Evolutionary conservation across 2,797 vertebrate genomes (phyloP), one percentile per base, ranked within the genome.

Genomic region (Cyclura pinguis): DNA sequence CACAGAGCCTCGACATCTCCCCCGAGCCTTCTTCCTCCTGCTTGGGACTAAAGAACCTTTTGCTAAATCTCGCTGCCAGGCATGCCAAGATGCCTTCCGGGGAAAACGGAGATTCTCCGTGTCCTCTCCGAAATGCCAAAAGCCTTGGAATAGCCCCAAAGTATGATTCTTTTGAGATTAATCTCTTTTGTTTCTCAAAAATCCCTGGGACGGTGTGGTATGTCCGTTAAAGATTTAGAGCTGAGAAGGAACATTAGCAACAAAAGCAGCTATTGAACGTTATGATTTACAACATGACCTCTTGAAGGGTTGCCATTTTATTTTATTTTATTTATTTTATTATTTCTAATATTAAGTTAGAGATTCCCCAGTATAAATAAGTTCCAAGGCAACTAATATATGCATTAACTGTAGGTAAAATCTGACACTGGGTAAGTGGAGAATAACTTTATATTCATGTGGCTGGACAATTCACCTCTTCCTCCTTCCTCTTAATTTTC

Each of bases 181-280:
- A 77, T 67, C 18, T 6, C 10, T 0, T 85, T 35, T 52, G 10
- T 64, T 50, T 29, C 29, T 6, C 2, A 9, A 32, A 6, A 4
- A 0, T 74, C n/a, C 85, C 73, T 55, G 0, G 16, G 62, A 83
- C 18, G 0, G 27, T 9, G 1, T 78, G 22, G 24, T 8, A 47
- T 6, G 0, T 1, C 2, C 50, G 9, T 73, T 6, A 22, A 90
- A 89, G 92, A 85, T 80, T 8, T 88, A 47, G 47, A 80, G 84
- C 3, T 72, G 69, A 22, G 55, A n/a, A 80, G 64, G 78, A 86
- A 90, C 22, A 32, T 3, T 1, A 1, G 22, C 55, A 85, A 67
- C 6, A 80, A 1, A 0, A 35, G 67, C 18, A 0, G 0, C 2
- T 50, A 57, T 3, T 55, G 38, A 20, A 55, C 0, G 62, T 0